Conservation (phyloP, 1,140 invertebrate species). For the Schlechtendalia chinensis region DNA sequence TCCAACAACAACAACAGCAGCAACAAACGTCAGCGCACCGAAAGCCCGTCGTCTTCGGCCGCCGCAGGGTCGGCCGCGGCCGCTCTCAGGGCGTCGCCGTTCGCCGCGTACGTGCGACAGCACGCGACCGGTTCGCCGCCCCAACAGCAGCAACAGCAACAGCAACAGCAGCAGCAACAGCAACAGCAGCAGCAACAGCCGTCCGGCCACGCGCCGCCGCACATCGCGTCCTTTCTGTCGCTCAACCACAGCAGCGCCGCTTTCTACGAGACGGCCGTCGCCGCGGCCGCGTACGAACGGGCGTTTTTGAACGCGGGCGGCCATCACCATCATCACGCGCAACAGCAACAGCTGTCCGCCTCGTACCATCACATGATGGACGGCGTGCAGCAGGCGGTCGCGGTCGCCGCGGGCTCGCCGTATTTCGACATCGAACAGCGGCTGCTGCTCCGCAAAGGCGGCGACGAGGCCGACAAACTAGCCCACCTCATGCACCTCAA, state of each 20-base stretch:
- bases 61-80: background rate
- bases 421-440: conserved; percentile 43
- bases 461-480: conserved; percentile 13
- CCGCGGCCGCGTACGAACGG: conserved; percentile 40
- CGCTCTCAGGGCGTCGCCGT: conserved; percentile 13
- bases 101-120: background rate
- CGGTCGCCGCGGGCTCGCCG: background rate
- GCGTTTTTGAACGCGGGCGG: conserved; percentile 29
- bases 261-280: conserved; percentile 34
- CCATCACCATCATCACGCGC: conserved; percentile 1
- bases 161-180: too few relatives aligned
- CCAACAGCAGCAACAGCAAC: too few relatives aligned
- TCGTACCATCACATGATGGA: conserved; percentile 34
- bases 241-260: conserved; percentile 22
- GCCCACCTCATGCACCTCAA: conserved; percentile 27
- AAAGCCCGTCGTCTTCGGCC: conserved; percentile 14
- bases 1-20: background rate
- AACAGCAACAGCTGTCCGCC: background rate
- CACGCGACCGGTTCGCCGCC: background rate
- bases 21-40: conserved; percentile 37
- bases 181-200: background rate
- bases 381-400: background rate
- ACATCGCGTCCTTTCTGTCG: conserved; percentile 33
- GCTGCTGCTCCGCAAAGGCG: background rate
- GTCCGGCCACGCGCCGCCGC: background rate